These are phyloP conservation scores for Ictalurus furcatus DNA, from an alignment of 2,113 vertebrate species.

Conservation along the genomic window DNA sequence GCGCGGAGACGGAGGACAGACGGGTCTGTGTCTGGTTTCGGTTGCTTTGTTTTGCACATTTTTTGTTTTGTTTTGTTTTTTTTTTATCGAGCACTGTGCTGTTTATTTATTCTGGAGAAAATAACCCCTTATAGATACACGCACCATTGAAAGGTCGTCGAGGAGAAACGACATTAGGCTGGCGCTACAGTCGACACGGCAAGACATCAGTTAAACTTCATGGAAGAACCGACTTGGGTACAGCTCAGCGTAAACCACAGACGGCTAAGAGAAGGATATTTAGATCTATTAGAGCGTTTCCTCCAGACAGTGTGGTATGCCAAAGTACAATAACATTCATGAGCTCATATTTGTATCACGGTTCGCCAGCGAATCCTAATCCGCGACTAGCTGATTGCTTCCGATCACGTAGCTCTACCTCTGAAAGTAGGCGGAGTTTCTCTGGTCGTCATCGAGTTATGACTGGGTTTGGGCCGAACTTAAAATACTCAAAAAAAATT, in stretches of 20 bases:
- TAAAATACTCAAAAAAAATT: neutral
- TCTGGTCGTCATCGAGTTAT: neutral
- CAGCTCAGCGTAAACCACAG: neutral
- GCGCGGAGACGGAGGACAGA: neutral
- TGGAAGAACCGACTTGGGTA: neutral
- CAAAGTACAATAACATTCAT: neutral
- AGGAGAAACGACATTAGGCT: neutral
- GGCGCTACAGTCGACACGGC: neutral
- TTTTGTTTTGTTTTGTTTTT: neutral
- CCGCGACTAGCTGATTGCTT: neutral
- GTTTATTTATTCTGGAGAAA: neutral
- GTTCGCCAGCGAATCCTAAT: neutral
- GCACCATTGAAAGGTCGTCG: neutral
- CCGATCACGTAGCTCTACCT: neutral
- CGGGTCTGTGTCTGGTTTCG: neutral
- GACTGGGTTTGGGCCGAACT: neutral
- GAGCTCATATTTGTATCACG: neutral
- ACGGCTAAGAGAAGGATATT: neutral
- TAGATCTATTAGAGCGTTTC: neutral
- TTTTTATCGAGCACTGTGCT: no score
- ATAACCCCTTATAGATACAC: neutral
- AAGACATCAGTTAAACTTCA: neutral
- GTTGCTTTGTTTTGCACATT: conserved; percentile 1
- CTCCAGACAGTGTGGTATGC: neutral
- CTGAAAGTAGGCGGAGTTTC: neutral